Conservation (phyloP, 2,113 vertebrate species). For the Labrus mixtus region DNA sequence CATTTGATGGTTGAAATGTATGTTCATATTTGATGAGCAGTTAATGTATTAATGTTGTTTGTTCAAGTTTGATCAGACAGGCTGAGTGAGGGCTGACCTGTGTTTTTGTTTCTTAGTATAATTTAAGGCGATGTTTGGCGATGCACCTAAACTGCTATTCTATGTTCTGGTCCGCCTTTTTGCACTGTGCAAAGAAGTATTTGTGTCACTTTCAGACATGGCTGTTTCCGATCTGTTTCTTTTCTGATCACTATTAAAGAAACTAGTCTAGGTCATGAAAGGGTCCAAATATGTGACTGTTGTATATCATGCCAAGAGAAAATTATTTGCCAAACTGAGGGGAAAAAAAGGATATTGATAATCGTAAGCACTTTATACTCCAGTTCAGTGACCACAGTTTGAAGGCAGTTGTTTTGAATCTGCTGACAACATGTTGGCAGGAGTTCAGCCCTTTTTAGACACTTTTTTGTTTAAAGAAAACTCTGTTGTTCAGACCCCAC, state of each 20-base stretch:
- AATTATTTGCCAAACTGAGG: constrained; percentile 45
- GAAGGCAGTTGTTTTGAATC: constrained; percentile 15
- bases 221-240: constrained; percentile 18
- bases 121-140: neutral
- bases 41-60: constrained; percentile 8
- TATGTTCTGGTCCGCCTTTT: too few species aligned
- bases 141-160: too few species aligned
- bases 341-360: constrained; percentile 32
- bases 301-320: constrained; percentile 24
- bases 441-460: neutral
- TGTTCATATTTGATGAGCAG: neutral
- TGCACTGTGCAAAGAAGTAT: constrained; percentile 5
- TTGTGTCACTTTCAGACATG: neutral
- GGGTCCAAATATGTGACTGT: constrained; percentile 33
- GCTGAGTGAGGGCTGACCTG: neutral
- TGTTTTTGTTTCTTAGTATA: constrained; percentile 25
- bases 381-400: constrained; percentile 10
- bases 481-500: too few species aligned
- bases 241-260: constrained; percentile 18
- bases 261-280: constrained; percentile 4
- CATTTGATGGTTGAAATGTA: constrained; percentile 22
- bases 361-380: constrained; percentile 75
- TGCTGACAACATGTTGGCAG: neutral
- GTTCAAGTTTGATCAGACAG: neutral
- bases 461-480: too few species aligned